phyloP scores from a whole-genome alignment of 2,113 vertebrate genomes.

The Peromyscus leucopus region DNA sequence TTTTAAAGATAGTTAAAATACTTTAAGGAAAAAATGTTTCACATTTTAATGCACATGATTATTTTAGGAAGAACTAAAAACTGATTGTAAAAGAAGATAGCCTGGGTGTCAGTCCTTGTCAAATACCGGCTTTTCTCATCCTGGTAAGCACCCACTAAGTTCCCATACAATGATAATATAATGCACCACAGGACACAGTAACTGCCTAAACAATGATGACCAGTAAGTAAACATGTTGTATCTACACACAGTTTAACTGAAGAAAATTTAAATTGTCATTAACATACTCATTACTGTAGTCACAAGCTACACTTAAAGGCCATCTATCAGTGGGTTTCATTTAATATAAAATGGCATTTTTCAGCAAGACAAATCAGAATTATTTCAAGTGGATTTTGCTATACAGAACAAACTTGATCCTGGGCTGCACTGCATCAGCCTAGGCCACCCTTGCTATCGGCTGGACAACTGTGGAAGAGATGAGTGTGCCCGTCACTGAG shows the following conservation, averaged over 20 bases:
- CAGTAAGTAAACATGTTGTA: not conserved
- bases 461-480: not conserved
- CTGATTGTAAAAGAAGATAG: not conserved
- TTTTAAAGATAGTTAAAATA: conserved; percentile 40
- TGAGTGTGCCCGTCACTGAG: not conserved
- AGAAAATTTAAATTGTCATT: conserved; percentile 52
- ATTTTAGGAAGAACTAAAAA: conserved; percentile 50
- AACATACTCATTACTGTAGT: not conserved
- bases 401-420: not conserved
- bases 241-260: not conserved
- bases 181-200: not conserved
- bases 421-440: not conserved
- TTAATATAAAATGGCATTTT: conserved; percentile 46
- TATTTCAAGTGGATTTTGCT: not conserved
- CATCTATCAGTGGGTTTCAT: not conserved
- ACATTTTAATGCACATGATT: conserved; percentile 45
- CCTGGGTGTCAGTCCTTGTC: not conserved
- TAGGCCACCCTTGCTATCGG: not conserved
- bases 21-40: conserved; percentile 1
- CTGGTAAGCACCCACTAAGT: not conserved
- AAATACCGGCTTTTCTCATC: conserved; percentile 23
- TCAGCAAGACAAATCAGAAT: conserved; percentile 1
- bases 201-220: not conserved
- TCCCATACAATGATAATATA: not conserved
- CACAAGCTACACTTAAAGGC: not conserved